phyloP scores from a whole-genome alignment of 1,140 invertebrate genomes.

The Lordiphosa collinella region DNA sequence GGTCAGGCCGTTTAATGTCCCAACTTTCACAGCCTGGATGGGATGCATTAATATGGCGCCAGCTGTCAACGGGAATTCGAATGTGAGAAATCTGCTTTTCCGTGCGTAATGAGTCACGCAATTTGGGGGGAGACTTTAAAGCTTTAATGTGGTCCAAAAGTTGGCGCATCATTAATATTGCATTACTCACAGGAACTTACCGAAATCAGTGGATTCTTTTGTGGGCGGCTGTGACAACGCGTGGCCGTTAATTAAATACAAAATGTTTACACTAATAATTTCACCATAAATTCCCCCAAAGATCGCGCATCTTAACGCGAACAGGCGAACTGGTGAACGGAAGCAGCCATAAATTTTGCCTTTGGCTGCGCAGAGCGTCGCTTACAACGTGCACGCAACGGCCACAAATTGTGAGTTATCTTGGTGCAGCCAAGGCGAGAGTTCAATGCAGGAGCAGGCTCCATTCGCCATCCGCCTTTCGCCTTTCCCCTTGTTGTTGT shows the following conservation, averaged over 20 bases:
- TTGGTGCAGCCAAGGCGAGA: conserved; percentile 33
- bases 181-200: too few relatives aligned
- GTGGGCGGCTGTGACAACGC: conserved; percentile 13
- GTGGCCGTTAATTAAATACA: conserved; percentile 73
- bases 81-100: conserved; percentile 13
- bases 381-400: conserved; percentile 34
- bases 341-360: conserved; percentile 60
- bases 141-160: conserved; percentile 19
- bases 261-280: conserved; percentile 78
- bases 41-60: conserved; percentile 49
- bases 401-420: conserved; percentile 76
- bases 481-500: conserved; percentile 20
- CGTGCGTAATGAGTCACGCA: conserved; percentile 42
- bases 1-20: conserved; percentile 10
- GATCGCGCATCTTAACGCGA: conserved; percentile 13
- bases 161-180: too few relatives aligned
- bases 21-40: not conserved
- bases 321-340: conserved; percentile 32
- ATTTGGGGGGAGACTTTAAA: not conserved
- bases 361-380: conserved; percentile 17
- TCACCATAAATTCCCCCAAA: conserved; percentile 51
- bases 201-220: too few relatives aligned
- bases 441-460: conserved; percentile 30
- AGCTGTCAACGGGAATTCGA: conserved; percentile 51
- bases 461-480: too few relatives aligned